Evolutionary conservation across 2,113 vertebrate genomes (phyloP), one percentile per base, ranked within the genome.

Genomic region (Eublepharis macularius): DNA sequence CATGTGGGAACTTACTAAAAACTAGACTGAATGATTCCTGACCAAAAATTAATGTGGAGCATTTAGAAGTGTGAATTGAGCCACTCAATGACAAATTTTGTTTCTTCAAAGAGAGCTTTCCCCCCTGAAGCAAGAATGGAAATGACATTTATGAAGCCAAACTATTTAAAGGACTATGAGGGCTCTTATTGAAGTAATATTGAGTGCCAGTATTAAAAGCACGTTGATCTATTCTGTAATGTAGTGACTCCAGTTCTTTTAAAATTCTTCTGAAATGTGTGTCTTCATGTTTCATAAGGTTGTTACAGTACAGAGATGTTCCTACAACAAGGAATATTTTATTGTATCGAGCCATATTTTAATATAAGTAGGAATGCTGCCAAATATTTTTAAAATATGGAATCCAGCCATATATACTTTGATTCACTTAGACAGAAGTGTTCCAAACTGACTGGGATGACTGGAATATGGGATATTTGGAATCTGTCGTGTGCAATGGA

Each of bases 21-120:
- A 72, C 29, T 32, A 85, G 29, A 45, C 0, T 74, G 13, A 82
- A 24, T 45, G 5, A 6, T 82, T 90, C 82, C 72, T 81, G 14
- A 17, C 60, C 72, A 49, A 13, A 57, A 88, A 39, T 81, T 0
- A 0, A 82, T 34, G 47, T 87, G 81, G 0, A 0, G 4, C 75
- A 57, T 41, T 85, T 68, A 19, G 60, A 69, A 83, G 26, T 1
- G 0, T 1, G 29, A 60, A 47, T 26, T 2, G 66, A 82, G 24
- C 14, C 2, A 14, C 72, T 32, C 9, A 24, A 26, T 72, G 39
- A 41, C 73, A 74, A 57, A 47, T 0, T 2, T 41, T 6, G 19
- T 86, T 88, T 70, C 68, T 45, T 87, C 69, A 8, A 39, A 81
- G n/a, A 84, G 81, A 86, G 21, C 65, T 14, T 41, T n/a, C 47